Evolutionary conservation across 2,113 vertebrate species (phyloP).

Genomic region (Crotalus viridis): DNA sequence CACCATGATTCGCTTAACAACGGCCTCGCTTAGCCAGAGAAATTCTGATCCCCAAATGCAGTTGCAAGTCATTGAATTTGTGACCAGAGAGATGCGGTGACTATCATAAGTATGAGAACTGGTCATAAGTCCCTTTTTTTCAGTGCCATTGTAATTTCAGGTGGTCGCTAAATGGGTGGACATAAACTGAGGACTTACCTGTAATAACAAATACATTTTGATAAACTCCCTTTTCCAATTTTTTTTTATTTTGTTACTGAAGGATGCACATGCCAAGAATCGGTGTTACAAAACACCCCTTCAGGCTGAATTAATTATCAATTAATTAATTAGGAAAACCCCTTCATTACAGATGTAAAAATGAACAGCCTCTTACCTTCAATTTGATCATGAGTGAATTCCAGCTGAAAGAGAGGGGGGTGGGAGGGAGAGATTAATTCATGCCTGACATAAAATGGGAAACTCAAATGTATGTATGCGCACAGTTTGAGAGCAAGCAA

Average conservation of each 20-base stretch:
- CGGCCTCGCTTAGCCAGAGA: too few relatives aligned
- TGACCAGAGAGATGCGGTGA: too few relatives aligned
- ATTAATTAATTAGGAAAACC: not conserved
- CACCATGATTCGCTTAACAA: too few relatives aligned
- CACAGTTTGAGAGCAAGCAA: too few relatives aligned
- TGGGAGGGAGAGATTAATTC: not conserved
- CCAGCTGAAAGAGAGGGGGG: constrained; percentile 72
- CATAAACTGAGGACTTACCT: not conserved
- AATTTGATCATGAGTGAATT: constrained; percentile 83
- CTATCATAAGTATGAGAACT: too few relatives aligned
- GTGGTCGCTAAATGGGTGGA: too few relatives aligned
- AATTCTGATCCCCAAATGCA: too few relatives aligned
- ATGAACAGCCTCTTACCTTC: constrained; percentile 73
- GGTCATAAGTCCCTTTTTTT: too few relatives aligned
- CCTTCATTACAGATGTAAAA: not conserved
- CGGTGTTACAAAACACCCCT: not conserved
- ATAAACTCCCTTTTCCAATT: not conserved
- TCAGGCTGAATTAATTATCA: not conserved
- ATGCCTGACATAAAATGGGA: rapidly evolving
- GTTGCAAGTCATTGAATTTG: too few relatives aligned
- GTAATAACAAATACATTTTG: not conserved
- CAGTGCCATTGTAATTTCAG: too few relatives aligned
- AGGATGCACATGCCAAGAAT: not conserved
- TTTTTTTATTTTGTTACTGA: not conserved
- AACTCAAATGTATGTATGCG: not conserved